Evolutionary conservation across 2,797 vertebrate genomes (phyloP), one percentile per base, ranked within the genome.

Genomic region (Lateolabrax maculatus): DNA sequence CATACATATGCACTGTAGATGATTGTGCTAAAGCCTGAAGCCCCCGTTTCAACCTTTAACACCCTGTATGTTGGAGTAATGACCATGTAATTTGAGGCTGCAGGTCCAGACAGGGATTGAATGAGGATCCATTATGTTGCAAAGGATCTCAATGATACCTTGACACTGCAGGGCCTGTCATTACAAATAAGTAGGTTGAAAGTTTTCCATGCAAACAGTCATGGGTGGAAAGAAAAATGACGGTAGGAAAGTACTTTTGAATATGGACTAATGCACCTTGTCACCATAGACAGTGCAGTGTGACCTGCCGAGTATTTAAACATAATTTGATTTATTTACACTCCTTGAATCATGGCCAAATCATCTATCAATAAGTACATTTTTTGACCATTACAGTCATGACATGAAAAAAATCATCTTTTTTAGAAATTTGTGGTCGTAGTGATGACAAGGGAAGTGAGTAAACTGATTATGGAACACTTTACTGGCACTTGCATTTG

Each of bases 361-460:
- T 55, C 25, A 23, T 51, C 3, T 51, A 18, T 16, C 12, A 46
- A 16, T 3, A 12, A 29, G 13, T n/a, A 31, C 9, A 29, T 49
- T n/a, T 49, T 66, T 36, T 27, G 58, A 10, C n/a, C 9, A 39
- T n/a, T 6, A 41, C 36, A 57, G 46, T 51, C 69, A 27, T 12
- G 36, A 41, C 11, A 34, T 6, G 31, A 31, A 69, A 75, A 69
- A 44, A 16, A 18, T 1, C 0, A 0, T 5, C 1, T 66, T 71
- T 73, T 83, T 44, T 18, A 13, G 23, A 83, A 82, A 75, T 9
- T 8, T 23, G 74, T 31, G 66, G 63, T 34, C 4, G 2, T 34
- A 36, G 29, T 77, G 79, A 70, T 61, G 55, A 75, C 69, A 86
- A 79, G 49, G 88, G 89, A 92, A 93, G 84, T 93, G 89, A 87